Evolutionary conservation across 2,888 invertebrate species (phyloP), one percentile per base, ranked within the genome.

Genomic region (Nasonia oneida): DNA sequence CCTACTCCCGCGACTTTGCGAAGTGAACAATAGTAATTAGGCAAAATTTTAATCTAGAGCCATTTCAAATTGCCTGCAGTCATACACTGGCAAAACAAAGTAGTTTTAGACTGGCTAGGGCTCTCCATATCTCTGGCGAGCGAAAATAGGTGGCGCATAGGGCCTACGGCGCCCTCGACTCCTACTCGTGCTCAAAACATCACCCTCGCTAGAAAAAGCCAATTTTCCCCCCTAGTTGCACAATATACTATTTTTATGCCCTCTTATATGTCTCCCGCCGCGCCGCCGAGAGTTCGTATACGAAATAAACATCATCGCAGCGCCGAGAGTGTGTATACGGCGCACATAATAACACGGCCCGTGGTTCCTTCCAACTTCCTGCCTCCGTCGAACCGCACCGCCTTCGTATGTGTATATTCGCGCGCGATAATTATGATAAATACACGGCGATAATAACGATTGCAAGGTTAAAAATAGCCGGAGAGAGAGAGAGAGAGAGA

Each of bases 391-490:
- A 1, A 29, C 29, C 29, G 29, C 29, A 5, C 18, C 53, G n/a
- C 47, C 57, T 61, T 57, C 50, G 37, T 23, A 3, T 29, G 10
- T 33, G 8, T 67, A 33, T 67, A 67, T 29, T 67, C 67, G 67
- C 67, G 64, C 53, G 61, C 29, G 78, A 78, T 85, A 82, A 85
- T 85, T 85, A 79, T 74, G 74, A 82, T 75, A 74, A 78, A 57
- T 50, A 81, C 73, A 53, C 67, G 67, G 82, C 78, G 78, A 78
- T 85, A 78, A 85, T 85, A 79, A 85, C 57, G 81, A 82, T 82
- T 57, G 64, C 70, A 37, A 61, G 78, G 82, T 75, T 74, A 83
- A 83, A 80, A 86, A 80, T 80, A 83, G 33, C 61, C 82, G n/a
- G 6, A n/a, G 57, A 57, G n/a, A 57, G 85, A 70, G 15, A 29